Evolutionary conservation across 2,888 invertebrate genomes (phyloP).

Genomic region (Schizotus pectinicornis): DNA sequence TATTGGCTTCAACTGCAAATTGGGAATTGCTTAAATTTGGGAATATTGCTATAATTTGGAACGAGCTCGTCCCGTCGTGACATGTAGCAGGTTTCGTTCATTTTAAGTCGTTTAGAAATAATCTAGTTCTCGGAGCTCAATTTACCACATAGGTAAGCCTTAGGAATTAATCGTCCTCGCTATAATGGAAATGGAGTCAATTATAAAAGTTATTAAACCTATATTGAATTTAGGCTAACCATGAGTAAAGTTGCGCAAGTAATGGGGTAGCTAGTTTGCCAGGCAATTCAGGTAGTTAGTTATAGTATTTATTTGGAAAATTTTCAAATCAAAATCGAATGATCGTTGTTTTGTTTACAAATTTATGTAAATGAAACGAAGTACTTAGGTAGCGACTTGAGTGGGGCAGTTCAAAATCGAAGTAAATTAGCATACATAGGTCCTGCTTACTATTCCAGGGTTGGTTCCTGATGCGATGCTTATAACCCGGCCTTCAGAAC

Average conservation of each 20-base stretch:
- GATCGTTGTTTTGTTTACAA: constrained; percentile 30
- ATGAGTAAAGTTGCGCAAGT: constrained; percentile 9
- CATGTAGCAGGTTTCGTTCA: constrained; percentile 13
- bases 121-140: constrained; percentile 9
- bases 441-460: constrained; percentile 30
- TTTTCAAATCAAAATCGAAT: constrained; percentile 28
- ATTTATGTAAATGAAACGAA: constrained; percentile 30
- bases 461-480: constrained; percentile 29
- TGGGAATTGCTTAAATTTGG: no score
- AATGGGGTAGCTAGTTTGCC: constrained; percentile 1
- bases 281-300: constrained; percentile 14
- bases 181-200: constrained; percentile 11
- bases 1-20: no score
- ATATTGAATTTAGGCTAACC: constrained; percentile 10
- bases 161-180: constrained; percentile 16
- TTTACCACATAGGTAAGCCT: constrained; percentile 17
- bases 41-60: no score
- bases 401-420: constrained; percentile 29
- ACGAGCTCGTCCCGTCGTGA: no score
- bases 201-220: constrained; percentile 16
- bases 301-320: constrained; percentile 24
- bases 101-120: constrained; percentile 21
- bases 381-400: constrained; percentile 30
- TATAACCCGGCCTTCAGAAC: constrained; percentile 26
- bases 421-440: constrained; percentile 31